A percentile compares a stretch with the other conserved stretches of the same genome.
Conservation (phyloP, 2,113 vertebrate genomes). For the Gnathonemus echidnorhynchus region DNA sequence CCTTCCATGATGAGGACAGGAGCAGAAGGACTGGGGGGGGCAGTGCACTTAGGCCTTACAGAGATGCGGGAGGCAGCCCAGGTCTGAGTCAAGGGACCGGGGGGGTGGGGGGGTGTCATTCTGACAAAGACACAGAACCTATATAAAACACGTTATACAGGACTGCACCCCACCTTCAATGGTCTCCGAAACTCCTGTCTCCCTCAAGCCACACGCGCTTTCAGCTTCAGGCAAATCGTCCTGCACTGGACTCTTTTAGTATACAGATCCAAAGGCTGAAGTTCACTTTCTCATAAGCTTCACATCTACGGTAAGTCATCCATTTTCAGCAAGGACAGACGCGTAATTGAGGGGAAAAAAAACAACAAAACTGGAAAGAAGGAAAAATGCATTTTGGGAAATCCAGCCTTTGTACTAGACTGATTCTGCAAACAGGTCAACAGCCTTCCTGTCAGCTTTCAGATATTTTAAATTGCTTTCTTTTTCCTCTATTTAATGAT, state of each 20-base stretch:
- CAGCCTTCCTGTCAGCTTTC: neutral
- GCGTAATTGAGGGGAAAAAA: neutral
- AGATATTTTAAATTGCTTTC: neutral
- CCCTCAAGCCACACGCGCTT: neutral
- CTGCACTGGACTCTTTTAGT: neutral
- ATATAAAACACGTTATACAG: neutral
- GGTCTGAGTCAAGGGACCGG: neutral
- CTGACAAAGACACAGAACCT: neutral
- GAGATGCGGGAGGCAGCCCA: neutral
- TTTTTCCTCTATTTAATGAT: neutral
- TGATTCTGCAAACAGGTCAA: neutral
- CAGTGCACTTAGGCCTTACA: neutral
- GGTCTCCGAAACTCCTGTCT: neutral
- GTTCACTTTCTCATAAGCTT: neutral
- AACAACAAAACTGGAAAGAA: neutral
- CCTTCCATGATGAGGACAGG: neutral
- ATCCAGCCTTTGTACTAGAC: neutral
- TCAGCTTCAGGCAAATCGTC: neutral
- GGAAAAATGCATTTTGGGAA: neutral
- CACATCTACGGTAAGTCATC: conserved; percentile 9
- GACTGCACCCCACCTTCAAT: neutral
- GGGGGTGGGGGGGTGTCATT: neutral
- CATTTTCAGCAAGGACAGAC: conserved; percentile 14
- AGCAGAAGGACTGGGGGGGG: neutral
- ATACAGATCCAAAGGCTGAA: neutral